These are phyloP conservation scores for Cylloceria caligata DNA, from an alignment of 2,888 invertebrate genomes.

Conservation along the genomic window DNA sequence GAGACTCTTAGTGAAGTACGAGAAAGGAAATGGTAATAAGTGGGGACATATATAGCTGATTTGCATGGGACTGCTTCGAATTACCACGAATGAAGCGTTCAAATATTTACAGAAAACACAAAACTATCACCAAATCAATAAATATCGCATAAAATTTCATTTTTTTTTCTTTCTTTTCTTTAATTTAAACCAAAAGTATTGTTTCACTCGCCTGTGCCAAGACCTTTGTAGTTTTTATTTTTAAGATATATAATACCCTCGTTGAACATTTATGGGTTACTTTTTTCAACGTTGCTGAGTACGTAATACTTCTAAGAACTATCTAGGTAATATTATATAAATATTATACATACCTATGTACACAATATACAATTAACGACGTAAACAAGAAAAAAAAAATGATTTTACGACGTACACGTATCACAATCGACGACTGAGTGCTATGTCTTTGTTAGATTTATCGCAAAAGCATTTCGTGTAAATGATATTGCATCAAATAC, in stretches of 20 bases:
- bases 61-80: slow-evolving; percentile 56
- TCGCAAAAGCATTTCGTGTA: slow-evolving; percentile 68
- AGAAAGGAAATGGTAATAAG: slow-evolving; percentile 51
- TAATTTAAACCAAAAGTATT: slow-evolving; percentile 31
- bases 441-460: slow-evolving; percentile 66
- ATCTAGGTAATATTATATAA: slow-evolving; percentile 70
- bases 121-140: slow-evolving; percentile 56
- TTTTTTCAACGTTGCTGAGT: slow-evolving; percentile 63
- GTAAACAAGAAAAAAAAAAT: slow-evolving; percentile 55
- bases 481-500: slow-evolving; percentile 68
- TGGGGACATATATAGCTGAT: slow-evolving; percentile 39
- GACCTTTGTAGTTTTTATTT: slow-evolving; percentile 56
- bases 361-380: slow-evolving; percentile 68
- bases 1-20: slow-evolving; percentile 56
- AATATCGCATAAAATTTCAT: slow-evolving; percentile 53
- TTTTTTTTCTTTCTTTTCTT: too few species aligned
- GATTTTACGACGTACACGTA: slow-evolving; percentile 68
- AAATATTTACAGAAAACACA: slow-evolving; percentile 39
- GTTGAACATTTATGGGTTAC: slow-evolving; percentile 50
- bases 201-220: slow-evolving; percentile 66
- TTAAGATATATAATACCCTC: slow-evolving; percentile 46
- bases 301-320: slow-evolving; percentile 67
- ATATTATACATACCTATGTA: slow-evolving; percentile 71
- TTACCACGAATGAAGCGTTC: slow-evolving; percentile 44
- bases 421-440: slow-evolving; percentile 71